Evolutionary conservation across 2,888 invertebrate species (phyloP), one percentile per base, ranked within the genome.

Genomic region (Papilio elwesi): DNA sequence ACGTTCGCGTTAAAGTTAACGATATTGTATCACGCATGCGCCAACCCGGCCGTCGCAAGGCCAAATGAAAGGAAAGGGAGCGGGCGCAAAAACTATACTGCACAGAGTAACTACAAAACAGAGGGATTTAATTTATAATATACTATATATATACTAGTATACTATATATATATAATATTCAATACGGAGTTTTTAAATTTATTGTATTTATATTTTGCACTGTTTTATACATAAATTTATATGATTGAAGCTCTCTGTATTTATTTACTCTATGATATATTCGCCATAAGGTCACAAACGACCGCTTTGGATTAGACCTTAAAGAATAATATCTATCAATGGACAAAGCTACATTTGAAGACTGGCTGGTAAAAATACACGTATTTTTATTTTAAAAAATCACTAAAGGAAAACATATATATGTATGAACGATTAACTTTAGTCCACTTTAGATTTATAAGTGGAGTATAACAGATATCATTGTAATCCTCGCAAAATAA

Each of bases 41-140:
- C 73, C 71, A 73, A 76, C 47, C 73, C 77, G 78, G 77, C 78
- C 76, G 75, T 76, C 73, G 77, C 91, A 91, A 93, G 93, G 93
- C 86, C 88, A 82, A 84, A 89, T 83, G 92, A 93, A 93, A 92
- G 92, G 93, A 90, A 91, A 90, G 88, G 85, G 88, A 85, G 79
- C 81, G 82, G 76, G 75, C 76, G 84, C 83, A 85, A 86, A 87
- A 87, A 86, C 81, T 71, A 62, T 71, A 72, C 66, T 62, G 74
- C 75, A 81, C 79, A 89, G 89, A 86, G 81, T 81, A 76, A 68
- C 16, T 55, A 11, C 6, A 10, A 57, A 16, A 59, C 68, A 75
- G 71, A 76, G 57, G 15, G 43, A 4, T 43, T 67, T 70, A 63
- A 64, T 63, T 72, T 63, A 73, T 68, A 68, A 64, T 72, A 57